Evolutionary conservation across 2,113 vertebrate species (phyloP).

Genomic region (Harpagus bidentatus): DNA sequence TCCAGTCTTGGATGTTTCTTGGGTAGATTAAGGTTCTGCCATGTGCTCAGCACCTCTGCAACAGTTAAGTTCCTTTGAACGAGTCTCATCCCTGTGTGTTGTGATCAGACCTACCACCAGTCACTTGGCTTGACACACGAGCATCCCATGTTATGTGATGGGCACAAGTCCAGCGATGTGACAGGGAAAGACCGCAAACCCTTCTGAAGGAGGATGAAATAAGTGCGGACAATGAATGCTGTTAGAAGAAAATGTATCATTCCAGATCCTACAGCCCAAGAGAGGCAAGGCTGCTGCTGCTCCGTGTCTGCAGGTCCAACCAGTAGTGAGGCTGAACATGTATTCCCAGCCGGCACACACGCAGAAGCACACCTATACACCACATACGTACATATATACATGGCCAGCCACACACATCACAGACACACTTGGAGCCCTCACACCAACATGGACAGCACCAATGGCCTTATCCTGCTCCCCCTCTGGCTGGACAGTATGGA

Average conservation of each 20-base stretch:
- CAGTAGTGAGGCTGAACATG: neutral
- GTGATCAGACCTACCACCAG: neutral
- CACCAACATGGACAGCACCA: neutral
- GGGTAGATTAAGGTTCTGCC: neutral
- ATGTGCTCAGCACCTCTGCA: neutral
- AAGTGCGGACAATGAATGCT: neutral
- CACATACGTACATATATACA: fast-evolving
- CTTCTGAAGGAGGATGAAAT: neutral
- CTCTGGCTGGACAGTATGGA: neutral
- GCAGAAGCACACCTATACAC: neutral
- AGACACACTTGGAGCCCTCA: neutral
- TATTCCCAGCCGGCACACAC: neutral
- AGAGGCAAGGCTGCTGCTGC: neutral
- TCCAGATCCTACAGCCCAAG: neutral
- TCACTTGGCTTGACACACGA: neutral
- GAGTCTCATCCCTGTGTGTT: neutral
- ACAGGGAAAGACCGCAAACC: neutral
- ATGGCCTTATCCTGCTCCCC: neutral
- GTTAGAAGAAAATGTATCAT: neutral
- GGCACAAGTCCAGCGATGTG: neutral
- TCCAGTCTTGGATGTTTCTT: neutral
- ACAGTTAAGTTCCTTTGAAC: neutral
- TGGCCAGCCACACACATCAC: neutral
- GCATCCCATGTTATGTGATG: neutral
- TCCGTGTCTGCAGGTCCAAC: neutral